phyloP scores from a whole-genome alignment of 2,113 vertebrate genomes.

The Dunckerocampus dactyliophorus region DNA sequence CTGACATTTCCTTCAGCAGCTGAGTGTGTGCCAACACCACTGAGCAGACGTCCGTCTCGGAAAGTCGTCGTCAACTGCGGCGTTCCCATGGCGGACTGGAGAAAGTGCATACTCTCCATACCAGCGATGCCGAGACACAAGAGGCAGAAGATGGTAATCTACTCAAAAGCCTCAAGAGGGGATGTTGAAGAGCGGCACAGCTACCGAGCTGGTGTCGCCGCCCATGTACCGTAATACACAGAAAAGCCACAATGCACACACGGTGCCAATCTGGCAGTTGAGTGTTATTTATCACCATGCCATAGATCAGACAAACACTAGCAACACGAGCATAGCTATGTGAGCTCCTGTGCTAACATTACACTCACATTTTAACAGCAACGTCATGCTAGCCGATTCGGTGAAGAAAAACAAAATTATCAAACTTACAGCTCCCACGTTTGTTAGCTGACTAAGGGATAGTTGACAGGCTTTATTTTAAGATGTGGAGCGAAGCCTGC shows the following conservation, averaged over 20 bases:
- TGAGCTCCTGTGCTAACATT: too few species aligned
- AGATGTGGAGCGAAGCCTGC: too few species aligned
- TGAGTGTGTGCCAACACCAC: conserved; percentile 52
- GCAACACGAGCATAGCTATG: too few species aligned
- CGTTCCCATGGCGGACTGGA: conserved; percentile 46
- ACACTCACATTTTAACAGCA: too few species aligned
- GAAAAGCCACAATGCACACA: conserved; percentile 22
- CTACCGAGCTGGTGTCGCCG: conserved; percentile 16
- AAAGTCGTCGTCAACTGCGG: conserved; percentile 32
- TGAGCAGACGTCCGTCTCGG: conserved; percentile 47
- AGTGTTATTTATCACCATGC: conserved; percentile 35
- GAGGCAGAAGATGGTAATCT: conserved; percentile 16
- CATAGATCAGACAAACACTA: conserved; percentile 10
- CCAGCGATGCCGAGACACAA: conserved; percentile 47
- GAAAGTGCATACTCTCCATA: conserved; percentile 34
- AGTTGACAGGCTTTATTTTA: too few species aligned
- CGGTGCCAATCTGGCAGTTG: conserved; percentile 38
- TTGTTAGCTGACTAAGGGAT: too few species aligned
- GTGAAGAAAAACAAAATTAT: too few species aligned
- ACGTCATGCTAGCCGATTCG: too few species aligned
- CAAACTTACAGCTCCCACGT: too few species aligned
- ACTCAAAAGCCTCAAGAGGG: conserved; percentile 10
- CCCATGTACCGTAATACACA: conserved; percentile 6
- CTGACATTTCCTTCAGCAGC: conserved; percentile 69
- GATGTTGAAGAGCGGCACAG: conserved; percentile 7